Evolutionary conservation across 2,888 invertebrate species (phyloP), one percentile per base, ranked within the genome.

Genomic region (Cerastis rubricosa): DNA sequence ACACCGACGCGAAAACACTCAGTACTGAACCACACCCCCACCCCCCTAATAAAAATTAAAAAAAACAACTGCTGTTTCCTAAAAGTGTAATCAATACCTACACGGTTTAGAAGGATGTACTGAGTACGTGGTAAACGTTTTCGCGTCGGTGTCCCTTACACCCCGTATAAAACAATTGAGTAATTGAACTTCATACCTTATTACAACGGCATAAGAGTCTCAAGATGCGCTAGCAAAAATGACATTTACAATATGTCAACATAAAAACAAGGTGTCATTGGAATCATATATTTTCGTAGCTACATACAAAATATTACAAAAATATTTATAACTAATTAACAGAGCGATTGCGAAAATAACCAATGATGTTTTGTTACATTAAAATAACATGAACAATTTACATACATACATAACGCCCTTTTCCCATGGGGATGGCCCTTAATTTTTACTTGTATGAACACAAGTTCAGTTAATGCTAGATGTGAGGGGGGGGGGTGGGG

Each of bases 231-330:
- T 25, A 45, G n/a, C 29, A 11, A 47, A 35, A 75, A 75, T 45
- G 17, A 5, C 22, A 75, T 25, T 47, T 22, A 74, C 29, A 73
- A 57, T 14, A 57, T 3, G 14, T 35, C 12, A 47, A 47, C 22
- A 40, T 57, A 59, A 77, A 75, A 43, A 64, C n/a, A 43, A 75
- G n/a, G 29, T 43, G 14, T 64, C 29, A 51, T 51, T 35, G 29
- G 29, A 64, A 75, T 76, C 40, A 51, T 75, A 77, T 75, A 77
- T 65, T 74, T 49, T 75, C 17, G 43, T 51, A 76, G 74, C 76
- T 74, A 63, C 77, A 35, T 75, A 75, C 43, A 77, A 49, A 64
- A 76, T 43, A 64, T 77, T 75, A 75, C 77, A 75, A 64, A 59
- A 64, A 64, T 76, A 74, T 19, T 22, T 75, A 64, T 77, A 51